Conservation (phyloP, 2,888 invertebrate species). For the Hydraecia micacea region DNA sequence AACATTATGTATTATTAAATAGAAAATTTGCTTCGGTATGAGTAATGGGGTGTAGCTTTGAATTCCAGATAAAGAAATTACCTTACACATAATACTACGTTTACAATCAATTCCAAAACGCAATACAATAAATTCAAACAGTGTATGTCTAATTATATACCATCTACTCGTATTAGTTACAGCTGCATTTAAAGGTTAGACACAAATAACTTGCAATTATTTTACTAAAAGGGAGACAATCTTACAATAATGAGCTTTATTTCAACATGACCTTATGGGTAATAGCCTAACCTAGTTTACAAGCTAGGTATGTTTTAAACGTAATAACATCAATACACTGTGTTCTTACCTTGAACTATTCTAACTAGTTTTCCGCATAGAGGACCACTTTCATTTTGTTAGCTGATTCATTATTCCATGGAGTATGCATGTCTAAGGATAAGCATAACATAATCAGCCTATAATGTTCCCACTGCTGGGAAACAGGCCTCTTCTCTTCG, state of each 20-base stretch:
- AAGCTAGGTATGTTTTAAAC: not conserved
- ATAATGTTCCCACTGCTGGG: not conserved
- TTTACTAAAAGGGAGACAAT: conserved; percentile 43
- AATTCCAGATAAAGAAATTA: not conserved
- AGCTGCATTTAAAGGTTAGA: conserved; percentile 43
- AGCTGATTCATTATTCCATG: not conserved
- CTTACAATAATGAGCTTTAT: conserved; percentile 49
- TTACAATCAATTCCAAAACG: conserved; percentile 5
- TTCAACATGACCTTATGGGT: conserved; percentile 39
- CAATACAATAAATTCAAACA: conserved; percentile 41
- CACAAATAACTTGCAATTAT: conserved; percentile 48
- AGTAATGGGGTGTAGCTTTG: no score
- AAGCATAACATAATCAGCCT: not conserved
- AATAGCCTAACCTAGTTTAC: conserved; percentile 11
- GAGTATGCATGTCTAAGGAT: not conserved
- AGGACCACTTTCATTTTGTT: not conserved
- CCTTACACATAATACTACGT: not conserved
- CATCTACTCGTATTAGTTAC: conserved; percentile 12
- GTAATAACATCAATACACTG: conserved; percentile 4
- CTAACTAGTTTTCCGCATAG: not conserved
- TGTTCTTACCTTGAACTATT: conserved; percentile 2
- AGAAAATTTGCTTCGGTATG: no score
- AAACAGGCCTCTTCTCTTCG: not conserved
- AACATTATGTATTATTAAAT: no score
- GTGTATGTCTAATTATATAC: conserved; percentile 5